phyloP scores from a whole-genome alignment of 2,797 vertebrate species.

The Choloepus didactylus region DNA sequence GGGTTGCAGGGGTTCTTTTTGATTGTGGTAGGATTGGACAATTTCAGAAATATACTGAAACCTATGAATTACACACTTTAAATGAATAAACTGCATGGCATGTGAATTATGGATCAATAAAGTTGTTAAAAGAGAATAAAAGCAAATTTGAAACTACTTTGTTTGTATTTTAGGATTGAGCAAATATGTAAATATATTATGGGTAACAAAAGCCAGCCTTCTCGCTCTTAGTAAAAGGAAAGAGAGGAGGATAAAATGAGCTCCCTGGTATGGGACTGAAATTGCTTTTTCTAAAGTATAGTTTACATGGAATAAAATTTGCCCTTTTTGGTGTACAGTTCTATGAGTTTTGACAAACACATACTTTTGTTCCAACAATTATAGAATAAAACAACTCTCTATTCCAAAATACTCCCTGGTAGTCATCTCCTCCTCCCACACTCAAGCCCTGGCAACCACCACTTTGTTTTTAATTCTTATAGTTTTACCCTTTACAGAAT shows the following conservation, averaged over 20 bases:
- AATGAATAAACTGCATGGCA: background rate
- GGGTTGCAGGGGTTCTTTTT: background rate
- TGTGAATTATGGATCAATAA: background rate
- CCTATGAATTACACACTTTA: no score
- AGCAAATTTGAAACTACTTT: background rate
- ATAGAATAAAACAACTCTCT: background rate
- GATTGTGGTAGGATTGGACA: background rate
- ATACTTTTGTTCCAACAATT: background rate
- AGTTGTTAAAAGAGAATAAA: background rate
- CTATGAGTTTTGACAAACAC: background rate
- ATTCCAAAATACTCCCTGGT: background rate
- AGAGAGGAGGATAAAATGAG: background rate
- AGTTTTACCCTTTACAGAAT: background rate
- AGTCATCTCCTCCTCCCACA: background rate
- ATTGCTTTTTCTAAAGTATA: background rate
- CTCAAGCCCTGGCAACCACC: background rate
- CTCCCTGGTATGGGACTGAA: background rate
- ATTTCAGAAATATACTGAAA: background rate
- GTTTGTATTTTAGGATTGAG: background rate
- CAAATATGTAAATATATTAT: background rate
- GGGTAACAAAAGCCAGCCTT: background rate
- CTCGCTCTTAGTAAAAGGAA: background rate
- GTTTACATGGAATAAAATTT: background rate
- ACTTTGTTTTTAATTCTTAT: background rate
- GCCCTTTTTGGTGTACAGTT: background rate